phyloP scores from a whole-genome alignment of 1,140 invertebrate genomes.

The Physella acuta region DNA sequence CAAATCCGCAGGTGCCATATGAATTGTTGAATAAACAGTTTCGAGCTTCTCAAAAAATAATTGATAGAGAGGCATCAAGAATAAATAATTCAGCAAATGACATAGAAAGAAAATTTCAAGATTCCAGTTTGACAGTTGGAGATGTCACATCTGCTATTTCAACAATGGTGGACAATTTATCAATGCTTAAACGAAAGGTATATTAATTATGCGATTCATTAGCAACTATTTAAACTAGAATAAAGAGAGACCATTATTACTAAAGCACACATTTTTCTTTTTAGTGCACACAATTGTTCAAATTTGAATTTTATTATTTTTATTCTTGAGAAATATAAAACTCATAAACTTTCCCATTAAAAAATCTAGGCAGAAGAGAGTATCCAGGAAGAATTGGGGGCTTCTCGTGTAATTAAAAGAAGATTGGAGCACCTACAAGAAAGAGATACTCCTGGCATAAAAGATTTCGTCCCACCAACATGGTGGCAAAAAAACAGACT shows the following conservation, averaged over 20 bases:
- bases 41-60: slow-evolving; percentile 86
- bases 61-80: slow-evolving; percentile 90
- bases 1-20: slow-evolving; percentile 97
- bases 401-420: slow-evolving; percentile 81
- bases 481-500: slow-evolving; percentile 83
- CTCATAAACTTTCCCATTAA: no score
- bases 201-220: background rate
- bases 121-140: slow-evolving; percentile 50
- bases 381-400: slow-evolving; percentile 85
- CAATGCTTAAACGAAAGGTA: slow-evolving; percentile 86
- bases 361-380: slow-evolving; percentile 81
- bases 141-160: slow-evolving; percentile 81
- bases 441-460: slow-evolving; percentile 67
- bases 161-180: slow-evolving; percentile 85
- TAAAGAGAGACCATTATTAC: background rate
- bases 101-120: slow-evolving; percentile 74
- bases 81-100: slow-evolving; percentile 77
- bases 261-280: no score
- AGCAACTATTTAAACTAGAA: background rate
- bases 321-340: no score
- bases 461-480: slow-evolving; percentile 31
- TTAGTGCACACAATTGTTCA: background rate
- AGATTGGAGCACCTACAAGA: slow-evolving; percentile 88
- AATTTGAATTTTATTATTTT: background rate
- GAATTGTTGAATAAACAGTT: slow-evolving; percentile 98